Conservation (phyloP, 1,140 invertebrate genomes). For the Caenorhabditis brenneri region DNA sequence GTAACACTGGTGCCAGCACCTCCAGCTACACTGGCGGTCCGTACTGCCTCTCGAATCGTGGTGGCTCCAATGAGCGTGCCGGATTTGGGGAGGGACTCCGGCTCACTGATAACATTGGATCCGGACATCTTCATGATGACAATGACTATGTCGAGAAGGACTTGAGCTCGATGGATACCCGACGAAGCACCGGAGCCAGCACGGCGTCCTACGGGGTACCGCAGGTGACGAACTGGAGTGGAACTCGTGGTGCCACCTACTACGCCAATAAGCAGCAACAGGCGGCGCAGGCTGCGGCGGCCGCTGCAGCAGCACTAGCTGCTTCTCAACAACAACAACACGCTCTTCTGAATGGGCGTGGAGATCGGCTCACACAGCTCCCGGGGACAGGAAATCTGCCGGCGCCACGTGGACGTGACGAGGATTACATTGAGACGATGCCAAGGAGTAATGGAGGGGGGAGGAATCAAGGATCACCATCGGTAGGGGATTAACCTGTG, state of each 20-base stretch:
- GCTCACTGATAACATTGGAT: background rate
- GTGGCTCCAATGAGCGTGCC: constrained; percentile 2
- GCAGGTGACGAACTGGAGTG: constrained; percentile 1
- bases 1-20: background rate
- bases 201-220: background rate
- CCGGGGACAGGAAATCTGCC: background rate
- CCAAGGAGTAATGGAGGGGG: background rate
- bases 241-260: background rate
- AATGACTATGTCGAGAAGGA: background rate
- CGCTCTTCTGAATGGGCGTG: background rate
- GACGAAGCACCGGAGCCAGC: background rate
- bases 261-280: background rate
- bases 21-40: constrained; percentile 8
- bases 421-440: constrained; percentile 8
- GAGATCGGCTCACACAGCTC: background rate
- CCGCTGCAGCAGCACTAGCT: background rate
- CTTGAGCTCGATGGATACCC: background rate
- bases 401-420: background rate
- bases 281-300: background rate
- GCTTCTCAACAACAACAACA: background rate
- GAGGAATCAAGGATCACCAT: background rate
- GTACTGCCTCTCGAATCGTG: background rate
- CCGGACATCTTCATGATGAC: background rate
- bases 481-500: background rate
- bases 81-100: background rate